Evolutionary conservation across 92 coral and sea anemone genomes (phyloP).

Genomic region (Umimayanthus kanabou): DNA sequence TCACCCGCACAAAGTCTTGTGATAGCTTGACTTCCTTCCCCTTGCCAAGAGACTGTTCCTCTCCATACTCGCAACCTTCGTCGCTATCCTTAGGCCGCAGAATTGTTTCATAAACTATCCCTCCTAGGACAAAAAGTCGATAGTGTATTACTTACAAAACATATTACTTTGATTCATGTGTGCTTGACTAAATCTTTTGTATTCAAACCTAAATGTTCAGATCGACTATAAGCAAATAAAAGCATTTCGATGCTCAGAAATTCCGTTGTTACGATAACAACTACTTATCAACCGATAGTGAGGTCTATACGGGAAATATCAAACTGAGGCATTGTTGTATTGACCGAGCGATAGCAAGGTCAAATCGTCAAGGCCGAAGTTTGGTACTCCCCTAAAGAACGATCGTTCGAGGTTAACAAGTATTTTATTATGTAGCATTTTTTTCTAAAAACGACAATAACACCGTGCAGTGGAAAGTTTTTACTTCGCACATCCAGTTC

Average conservation of each 20-base stretch:
- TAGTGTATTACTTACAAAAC: background rate
- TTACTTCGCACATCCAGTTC: too few species aligned
- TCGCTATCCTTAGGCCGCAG: constrained; percentile 16
- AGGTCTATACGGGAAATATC: too few species aligned
- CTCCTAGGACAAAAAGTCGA: background rate
- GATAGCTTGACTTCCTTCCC: constrained; percentile 35
- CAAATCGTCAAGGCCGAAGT: too few species aligned
- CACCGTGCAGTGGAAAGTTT: too few species aligned
- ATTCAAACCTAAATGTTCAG: background rate
- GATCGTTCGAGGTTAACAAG: too few species aligned
- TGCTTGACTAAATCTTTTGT: background rate
- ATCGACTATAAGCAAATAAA: too few species aligned
- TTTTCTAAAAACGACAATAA: too few species aligned
- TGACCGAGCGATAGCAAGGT: too few species aligned
- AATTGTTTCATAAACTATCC: background rate
- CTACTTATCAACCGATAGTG: too few species aligned
- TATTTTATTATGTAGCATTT: too few species aligned
- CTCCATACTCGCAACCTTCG: constrained; percentile 34
- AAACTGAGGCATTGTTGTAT: too few species aligned
- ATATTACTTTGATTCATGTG: background rate
- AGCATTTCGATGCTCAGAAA: background rate
- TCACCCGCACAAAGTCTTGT: constrained; percentile 60
- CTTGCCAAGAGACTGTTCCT: background rate
- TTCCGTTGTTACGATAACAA: background rate
- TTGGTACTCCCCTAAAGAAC: too few species aligned